A percentile compares a stretch with the other conserved stretches of the same genome.
phyloP scores from a whole-genome alignment of 2,797 vertebrate species.

The Florisuga fusca region DNA sequence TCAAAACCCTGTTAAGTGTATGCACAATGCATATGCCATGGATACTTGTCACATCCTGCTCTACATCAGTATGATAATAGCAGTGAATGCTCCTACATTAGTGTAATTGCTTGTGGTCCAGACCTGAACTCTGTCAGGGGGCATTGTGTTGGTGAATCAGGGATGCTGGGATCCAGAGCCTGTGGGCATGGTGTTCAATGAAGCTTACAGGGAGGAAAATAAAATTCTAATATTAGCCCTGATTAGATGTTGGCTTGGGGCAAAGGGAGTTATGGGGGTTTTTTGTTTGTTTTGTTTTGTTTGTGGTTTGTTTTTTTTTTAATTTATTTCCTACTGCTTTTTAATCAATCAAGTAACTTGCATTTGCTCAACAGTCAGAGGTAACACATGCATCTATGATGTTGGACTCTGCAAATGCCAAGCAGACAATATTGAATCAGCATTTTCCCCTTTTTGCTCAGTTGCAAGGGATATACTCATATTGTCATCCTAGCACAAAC shows the following conservation, averaged over 20 bases:
- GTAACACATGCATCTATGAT: neutral
- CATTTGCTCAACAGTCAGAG: neutral
- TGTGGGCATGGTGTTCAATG: rapidly evolving
- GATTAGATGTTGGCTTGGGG: neutral
- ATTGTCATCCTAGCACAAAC: neutral
- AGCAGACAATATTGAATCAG: neutral
- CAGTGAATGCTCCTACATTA: neutral
- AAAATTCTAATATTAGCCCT: neutral
- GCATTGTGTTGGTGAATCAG: neutral
- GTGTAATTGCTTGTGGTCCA: neutral
- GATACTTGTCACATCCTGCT: neutral
- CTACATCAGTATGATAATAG: neutral
- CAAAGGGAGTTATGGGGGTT: rapidly evolving
- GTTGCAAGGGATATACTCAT: neutral
- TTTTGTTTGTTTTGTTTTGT: neutral
- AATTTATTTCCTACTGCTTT: neutral
- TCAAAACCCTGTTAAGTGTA: neutral
- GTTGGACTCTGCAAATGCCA: neutral
- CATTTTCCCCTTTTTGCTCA: neutral
- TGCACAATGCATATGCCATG: neutral
- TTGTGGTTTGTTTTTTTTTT: neutral
- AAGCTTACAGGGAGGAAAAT: neutral
- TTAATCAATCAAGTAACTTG: neutral
- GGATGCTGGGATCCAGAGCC: neutral
- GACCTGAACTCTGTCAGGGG: neutral